Percentiles rank a stretch among this genome's conserved stretches.
phyloP scores from a whole-genome alignment of 2,797 vertebrate genomes.

The Pangasius krempfi region DNA sequence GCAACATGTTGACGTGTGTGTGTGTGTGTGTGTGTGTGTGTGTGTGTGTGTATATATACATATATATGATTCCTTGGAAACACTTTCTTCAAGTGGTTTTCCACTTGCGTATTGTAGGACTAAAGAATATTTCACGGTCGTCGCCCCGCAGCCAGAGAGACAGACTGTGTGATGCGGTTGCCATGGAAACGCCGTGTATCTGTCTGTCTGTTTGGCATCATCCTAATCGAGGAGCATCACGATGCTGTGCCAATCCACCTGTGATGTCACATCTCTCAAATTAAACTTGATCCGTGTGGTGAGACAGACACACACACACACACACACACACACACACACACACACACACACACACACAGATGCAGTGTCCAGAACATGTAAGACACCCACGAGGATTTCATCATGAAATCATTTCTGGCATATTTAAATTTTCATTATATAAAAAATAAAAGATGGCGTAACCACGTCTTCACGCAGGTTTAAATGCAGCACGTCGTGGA shows the following conservation, averaged over 20 bases:
- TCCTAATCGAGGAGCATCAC: constrained; percentile 42
- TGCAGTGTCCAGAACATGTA: not conserved
- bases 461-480: not conserved
- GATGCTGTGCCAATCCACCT: constrained; percentile 24
- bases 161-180: constrained; percentile 33
- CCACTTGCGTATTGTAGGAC: not conserved
- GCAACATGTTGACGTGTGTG: not conserved
- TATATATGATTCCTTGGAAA: not conserved
- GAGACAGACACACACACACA: constrained; percentile 20
- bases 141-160: not conserved
- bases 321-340: constrained; percentile 9
- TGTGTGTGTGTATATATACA: too few relatives aligned
- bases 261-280: constrained; percentile 41
- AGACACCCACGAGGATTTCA: constrained; percentile 16
- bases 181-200: constrained; percentile 43
- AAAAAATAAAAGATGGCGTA: too few relatives aligned
- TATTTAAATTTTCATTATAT: not conserved
- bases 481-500: not conserved
- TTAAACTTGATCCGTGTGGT: constrained; percentile 31
- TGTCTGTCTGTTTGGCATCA: constrained; percentile 49
- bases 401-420: not conserved
- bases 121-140: not conserved
- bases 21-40: too few relatives aligned
- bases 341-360: not conserved
- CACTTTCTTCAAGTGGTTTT: not conserved